These are phyloP conservation scores for Drosophila gaucha DNA, from an alignment of 2,888 invertebrate genomes.

Conservation along the genomic window DNA sequence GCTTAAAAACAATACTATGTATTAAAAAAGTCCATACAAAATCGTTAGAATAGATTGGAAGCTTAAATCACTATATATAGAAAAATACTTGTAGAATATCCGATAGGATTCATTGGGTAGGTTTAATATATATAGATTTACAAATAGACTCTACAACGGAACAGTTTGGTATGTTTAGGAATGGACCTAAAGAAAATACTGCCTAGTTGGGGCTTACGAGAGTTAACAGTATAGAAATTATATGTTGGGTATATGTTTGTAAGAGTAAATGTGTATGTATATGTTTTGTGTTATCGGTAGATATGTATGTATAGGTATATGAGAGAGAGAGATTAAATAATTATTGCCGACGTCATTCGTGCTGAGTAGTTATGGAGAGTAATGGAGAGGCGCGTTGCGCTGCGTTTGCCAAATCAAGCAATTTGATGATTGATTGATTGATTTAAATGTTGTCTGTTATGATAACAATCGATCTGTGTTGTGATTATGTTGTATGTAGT, in stretches of 20 bases:
- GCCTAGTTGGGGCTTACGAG: slow-evolving; percentile 22
- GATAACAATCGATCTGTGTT: slow-evolving; percentile 35
- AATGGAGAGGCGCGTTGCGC: slow-evolving; percentile 73
- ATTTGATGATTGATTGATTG: slow-evolving; percentile 41
- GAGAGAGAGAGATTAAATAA: slow-evolving; percentile 44
- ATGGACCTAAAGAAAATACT: slow-evolving; percentile 25
- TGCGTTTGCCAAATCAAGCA: slow-evolving; percentile 64
- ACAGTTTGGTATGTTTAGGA: slow-evolving; percentile 24
- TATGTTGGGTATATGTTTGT: slow-evolving; percentile 29
- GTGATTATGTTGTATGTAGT: slow-evolving; percentile 33
- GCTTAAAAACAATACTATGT: neutral
- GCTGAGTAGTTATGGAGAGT: slow-evolving; percentile 75
- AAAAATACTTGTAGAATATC: neutral
- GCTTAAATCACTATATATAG: neutral
- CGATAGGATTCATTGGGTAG: neutral
- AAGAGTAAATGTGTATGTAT: slow-evolving; percentile 30
- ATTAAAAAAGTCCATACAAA: neutral
- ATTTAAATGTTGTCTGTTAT: slow-evolving; percentile 33
- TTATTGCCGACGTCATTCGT: slow-evolving; percentile 83
- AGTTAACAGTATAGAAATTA: slow-evolving; percentile 16
- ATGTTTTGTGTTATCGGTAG: slow-evolving; percentile 38
- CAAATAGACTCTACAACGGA: slow-evolving; percentile 12
- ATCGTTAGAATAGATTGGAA: neutral
- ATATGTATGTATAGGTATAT: slow-evolving; percentile 31
- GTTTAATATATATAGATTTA: slow-evolving; percentile 2